A percentile compares a stretch with the other conserved stretches of the same genome.
Conservation (phyloP, 1,140 invertebrate species). For the Atta texana region DNA sequence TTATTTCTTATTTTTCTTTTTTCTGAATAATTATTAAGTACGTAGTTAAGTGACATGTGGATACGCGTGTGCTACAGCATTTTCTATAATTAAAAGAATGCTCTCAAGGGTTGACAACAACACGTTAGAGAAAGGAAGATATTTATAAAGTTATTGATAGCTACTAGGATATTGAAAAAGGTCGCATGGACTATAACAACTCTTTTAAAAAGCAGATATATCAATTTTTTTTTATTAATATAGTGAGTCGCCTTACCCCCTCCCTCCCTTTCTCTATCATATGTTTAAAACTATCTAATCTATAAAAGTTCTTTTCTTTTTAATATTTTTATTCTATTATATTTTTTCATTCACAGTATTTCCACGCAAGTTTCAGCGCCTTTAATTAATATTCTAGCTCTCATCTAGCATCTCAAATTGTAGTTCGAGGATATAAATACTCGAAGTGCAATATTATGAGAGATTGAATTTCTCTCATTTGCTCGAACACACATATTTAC, state of each 20-base stretch:
- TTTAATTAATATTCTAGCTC: constrained; percentile 44
- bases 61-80: background rate
- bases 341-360: background rate
- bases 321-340: constrained; percentile 37
- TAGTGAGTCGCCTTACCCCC: background rate
- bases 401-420: constrained; percentile 18
- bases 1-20: constrained; percentile 17
- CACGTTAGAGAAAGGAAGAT: constrained; percentile 22
- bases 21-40: background rate
- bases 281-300: constrained; percentile 12
- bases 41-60: background rate
- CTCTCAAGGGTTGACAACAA: constrained; percentile 16
- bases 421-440: constrained; percentile 34
- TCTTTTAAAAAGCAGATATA: background rate
- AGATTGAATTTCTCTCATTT: constrained; percentile 49
- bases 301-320: constrained; percentile 25
- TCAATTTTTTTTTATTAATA: constrained; percentile 24
- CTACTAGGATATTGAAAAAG: constrained; percentile 10
- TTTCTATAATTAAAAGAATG: constrained; percentile 37
- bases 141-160: constrained; percentile 48
- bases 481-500: background rate
- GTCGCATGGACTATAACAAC: background rate
- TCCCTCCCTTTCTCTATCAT: background rate
- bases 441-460: constrained; percentile 15
- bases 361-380: background rate